Percentiles rank a stretch among this genome's conserved stretches.
Evolutionary conservation across 2,888 invertebrate species (phyloP).

Genomic region (Reticulitermes lucifugus): DNA sequence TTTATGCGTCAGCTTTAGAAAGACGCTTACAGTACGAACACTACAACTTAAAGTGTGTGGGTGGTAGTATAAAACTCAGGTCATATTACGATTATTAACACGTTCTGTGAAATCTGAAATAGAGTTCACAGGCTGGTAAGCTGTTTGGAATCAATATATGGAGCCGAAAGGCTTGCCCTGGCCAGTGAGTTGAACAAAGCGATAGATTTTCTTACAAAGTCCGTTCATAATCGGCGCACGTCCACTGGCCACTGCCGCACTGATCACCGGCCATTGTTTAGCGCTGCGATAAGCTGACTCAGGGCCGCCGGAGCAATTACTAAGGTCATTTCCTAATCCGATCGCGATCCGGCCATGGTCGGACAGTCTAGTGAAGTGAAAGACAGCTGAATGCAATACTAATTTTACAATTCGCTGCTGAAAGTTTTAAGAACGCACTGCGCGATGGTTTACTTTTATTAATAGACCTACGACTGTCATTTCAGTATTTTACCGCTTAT

Average conservation of each 20-base stretch:
- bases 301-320: conserved; percentile 29
- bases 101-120: not conserved
- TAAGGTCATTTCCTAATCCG: conserved; percentile 29
- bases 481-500: too few species aligned
- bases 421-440: not conserved
- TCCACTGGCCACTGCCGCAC: not conserved
- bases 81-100: not conserved
- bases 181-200: not conserved
- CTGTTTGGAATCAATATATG: too few species aligned
- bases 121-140: too few species aligned
- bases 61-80: not conserved
- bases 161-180: too few species aligned
- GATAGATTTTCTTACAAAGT: not conserved
- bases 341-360: not conserved
- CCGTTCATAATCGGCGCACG: conserved; percentile 25
- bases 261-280: conserved; percentile 39
- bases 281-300: conserved; percentile 32
- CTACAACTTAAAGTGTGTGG: too few species aligned
- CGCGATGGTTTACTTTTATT: too few species aligned
- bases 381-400: not conserved
- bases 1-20: too few species aligned
- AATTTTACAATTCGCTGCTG: too few species aligned
- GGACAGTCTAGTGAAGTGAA: not conserved
- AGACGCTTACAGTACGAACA: too few species aligned
- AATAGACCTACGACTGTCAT: too few species aligned